A percentile compares a stretch with the other conserved stretches of the same genome.
phyloP scores from a whole-genome alignment of 2,113 vertebrate species.

The Nettapus auritus region DNA sequence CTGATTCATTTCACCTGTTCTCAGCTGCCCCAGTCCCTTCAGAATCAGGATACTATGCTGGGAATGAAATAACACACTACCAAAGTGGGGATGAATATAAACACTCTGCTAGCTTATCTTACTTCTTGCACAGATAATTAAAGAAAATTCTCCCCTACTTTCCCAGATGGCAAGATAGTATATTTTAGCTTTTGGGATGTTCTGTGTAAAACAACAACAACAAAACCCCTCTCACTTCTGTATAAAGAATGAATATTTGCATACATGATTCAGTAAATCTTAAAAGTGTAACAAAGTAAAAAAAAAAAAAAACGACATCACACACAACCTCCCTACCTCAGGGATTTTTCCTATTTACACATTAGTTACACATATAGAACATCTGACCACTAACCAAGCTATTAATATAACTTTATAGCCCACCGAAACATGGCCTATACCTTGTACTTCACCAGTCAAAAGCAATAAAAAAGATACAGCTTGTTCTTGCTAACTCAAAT shows the following conservation, averaged over 20 bases:
- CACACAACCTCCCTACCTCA: background rate
- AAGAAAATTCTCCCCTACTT: background rate
- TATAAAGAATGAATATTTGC: slow-evolving; percentile 45
- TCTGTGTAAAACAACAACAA: background rate
- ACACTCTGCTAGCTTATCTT: background rate
- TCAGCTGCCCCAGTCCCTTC: background rate
- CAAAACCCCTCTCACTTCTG: background rate
- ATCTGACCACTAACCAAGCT: slow-evolving; percentile 34
- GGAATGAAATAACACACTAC: background rate
- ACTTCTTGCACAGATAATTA: background rate
- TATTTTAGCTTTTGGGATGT: background rate
- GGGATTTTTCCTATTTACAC: slow-evolving; percentile 31
- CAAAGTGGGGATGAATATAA: background rate
- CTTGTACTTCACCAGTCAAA: slow-evolving; percentile 32
- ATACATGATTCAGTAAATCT: background rate
- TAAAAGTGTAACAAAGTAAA: background rate
- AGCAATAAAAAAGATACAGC: slow-evolving; percentile 65
- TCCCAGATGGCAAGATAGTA: background rate
- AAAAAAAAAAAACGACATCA: background rate
- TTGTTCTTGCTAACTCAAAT: slow-evolving; percentile 56
- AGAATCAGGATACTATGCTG: background rate
- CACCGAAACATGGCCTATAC: slow-evolving; percentile 30
- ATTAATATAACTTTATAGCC: slow-evolving; percentile 55
- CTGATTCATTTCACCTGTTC: background rate
- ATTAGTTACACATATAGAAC: slow-evolving; percentile 26